A percentile compares a stretch with the other conserved stretches of the same genome.
phyloP scores from a whole-genome alignment of 2,113 vertebrate species.

The Amphilophus citrinellus region DNA sequence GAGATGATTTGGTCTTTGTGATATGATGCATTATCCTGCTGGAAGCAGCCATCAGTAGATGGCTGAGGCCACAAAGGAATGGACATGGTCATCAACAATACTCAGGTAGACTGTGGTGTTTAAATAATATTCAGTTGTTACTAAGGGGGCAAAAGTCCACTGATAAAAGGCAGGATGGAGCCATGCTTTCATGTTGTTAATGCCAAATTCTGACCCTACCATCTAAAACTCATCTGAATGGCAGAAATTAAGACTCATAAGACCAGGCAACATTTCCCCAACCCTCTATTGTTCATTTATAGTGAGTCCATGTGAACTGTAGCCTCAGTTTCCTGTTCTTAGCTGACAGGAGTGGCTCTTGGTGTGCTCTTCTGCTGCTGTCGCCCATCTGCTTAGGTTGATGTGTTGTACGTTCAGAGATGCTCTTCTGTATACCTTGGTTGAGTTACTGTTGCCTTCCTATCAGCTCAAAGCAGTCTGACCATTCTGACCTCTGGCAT shows the following conservation, averaged over 20 bases:
- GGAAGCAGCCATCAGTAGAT: background rate
- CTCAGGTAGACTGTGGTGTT: background rate
- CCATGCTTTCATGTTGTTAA: background rate
- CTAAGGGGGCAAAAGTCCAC: rapidly evolving
- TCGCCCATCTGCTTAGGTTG: background rate
- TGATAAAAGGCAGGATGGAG: background rate
- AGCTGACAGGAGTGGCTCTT: background rate
- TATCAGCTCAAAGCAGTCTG: background rate
- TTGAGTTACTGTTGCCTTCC: background rate
- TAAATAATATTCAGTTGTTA: background rate
- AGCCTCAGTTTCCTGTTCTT: background rate
- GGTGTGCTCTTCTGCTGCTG: background rate
- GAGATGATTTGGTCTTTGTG: background rate
- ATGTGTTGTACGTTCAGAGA: background rate
- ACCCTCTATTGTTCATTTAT: background rate
- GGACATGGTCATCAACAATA: background rate
- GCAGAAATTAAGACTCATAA: too few species aligned
- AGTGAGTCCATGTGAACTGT: background rate
- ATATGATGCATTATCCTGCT: background rate
- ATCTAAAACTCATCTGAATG: background rate
- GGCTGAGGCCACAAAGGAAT: background rate
- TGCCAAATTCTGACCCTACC: background rate
- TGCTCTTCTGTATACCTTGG: background rate
- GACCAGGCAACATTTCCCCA: background rate
- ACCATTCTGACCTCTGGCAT: background rate